phyloP scores from a whole-genome alignment of 2,113 vertebrate species.

The Sula dactylatra region DNA sequence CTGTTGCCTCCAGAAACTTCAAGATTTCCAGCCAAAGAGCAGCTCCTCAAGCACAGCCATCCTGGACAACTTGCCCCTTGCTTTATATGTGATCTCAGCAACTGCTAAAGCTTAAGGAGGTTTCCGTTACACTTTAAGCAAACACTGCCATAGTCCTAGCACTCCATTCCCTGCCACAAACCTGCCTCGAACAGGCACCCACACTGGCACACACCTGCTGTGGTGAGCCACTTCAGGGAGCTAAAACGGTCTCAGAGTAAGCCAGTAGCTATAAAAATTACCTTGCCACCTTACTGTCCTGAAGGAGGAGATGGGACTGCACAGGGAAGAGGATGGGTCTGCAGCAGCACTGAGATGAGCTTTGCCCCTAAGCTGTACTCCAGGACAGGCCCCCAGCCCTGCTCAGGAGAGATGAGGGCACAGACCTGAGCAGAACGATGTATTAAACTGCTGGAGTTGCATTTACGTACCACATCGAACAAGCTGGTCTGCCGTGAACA shows the following conservation, averaged over 20 bases:
- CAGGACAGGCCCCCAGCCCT: background rate
- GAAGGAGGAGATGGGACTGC: background rate
- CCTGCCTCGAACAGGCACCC: background rate
- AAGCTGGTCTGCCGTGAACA: rapidly evolving
- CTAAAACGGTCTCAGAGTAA: background rate
- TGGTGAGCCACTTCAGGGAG: background rate
- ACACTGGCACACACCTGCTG: background rate
- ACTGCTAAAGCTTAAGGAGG: background rate
- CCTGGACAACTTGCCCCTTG: background rate
- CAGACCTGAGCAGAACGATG: background rate
- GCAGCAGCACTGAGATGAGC: background rate
- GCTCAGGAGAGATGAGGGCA: background rate
- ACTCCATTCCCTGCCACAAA: background rate
- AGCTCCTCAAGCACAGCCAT: background rate
- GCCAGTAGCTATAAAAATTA: background rate
- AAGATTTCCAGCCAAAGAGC: rapidly evolving
- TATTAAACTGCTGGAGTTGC: background rate
- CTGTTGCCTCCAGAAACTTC: background rate
- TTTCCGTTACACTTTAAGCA: background rate
- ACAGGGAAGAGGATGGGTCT: background rate
- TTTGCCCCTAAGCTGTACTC: background rate
- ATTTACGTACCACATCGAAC: rapidly evolving
- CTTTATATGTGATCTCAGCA: background rate
- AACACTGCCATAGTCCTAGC: background rate
- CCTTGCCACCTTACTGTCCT: background rate